These are phyloP conservation scores for Rhinoraja longicauda DNA, from an alignment of 2,797 vertebrate species.

Conservation along the genomic window DNA sequence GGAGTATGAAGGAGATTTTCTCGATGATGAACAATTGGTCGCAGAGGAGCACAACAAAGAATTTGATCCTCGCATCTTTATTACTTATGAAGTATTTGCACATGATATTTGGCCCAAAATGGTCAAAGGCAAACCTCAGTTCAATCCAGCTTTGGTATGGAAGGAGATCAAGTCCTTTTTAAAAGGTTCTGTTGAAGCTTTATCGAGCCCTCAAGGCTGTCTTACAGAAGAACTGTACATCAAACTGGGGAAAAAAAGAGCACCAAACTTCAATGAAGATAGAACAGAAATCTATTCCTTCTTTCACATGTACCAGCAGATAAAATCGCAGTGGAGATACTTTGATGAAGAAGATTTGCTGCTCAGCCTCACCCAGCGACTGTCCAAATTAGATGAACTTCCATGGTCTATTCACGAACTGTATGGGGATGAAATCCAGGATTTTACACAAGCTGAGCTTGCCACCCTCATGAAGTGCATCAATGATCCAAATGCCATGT, in stretches of 20 bases:
- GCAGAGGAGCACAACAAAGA: constrained; percentile 47
- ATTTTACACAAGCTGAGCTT: constrained; percentile 69
- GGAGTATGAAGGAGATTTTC: constrained; percentile 48
- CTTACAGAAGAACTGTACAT: constrained; percentile 65
- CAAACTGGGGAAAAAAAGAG: constrained; percentile 63
- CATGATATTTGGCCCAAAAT: constrained; percentile 67
- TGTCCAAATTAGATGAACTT: constrained; percentile 55
- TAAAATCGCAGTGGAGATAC: constrained; percentile 60
- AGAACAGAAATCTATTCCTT: constrained; percentile 64
- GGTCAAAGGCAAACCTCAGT: constrained; percentile 60
- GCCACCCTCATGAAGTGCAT: constrained; percentile 63
- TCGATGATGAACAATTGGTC: constrained; percentile 50
- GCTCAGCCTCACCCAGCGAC: constrained; percentile 59
- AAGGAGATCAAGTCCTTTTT: constrained; percentile 72
- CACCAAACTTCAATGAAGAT: constrained; percentile 64
- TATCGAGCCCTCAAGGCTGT: constrained; percentile 54
- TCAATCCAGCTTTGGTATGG: constrained; percentile 66
- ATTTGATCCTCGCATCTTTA: constrained; percentile 56
- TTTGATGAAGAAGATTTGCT: constrained; percentile 69
- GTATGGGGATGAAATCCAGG: constrained; percentile 69
- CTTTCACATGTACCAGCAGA: constrained; percentile 63
- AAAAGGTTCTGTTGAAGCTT: constrained; percentile 69
- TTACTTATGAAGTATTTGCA: constrained; percentile 60
- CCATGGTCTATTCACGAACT: constrained; percentile 70
- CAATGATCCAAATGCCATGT: constrained; percentile 71